Base-by-base conservation (phyloP, 2,113 vertebrate genomes). In the Sinocyclocheilus maitianheensis region DNA sequence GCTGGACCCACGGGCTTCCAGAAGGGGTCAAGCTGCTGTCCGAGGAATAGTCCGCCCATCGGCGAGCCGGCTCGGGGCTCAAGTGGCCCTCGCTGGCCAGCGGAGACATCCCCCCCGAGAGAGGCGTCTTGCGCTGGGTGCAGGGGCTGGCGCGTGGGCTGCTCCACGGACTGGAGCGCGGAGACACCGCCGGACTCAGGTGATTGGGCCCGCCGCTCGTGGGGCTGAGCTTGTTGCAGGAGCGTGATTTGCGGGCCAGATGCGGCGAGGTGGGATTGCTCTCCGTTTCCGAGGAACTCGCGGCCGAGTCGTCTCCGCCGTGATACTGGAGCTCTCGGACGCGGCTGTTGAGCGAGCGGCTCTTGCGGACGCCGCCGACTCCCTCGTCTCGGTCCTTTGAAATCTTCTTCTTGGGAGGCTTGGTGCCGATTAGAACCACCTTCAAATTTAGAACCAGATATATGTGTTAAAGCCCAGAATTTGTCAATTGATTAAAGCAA, bases 1-100 rank as follows among this genome's bases (percentile, higher is more conserved):
- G 95, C 86, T 96, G 98, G 3, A 98, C 97, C 98, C 98, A 99
- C 0, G 98, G 98, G 86, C 98, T 99, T n/a, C 97, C 95, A 0
- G 96, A 99, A 5, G 98, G 98, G 0, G 98, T 99, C 87, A 94
- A 88, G 63, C 98, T 99, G 91, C 98, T 99, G 85, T 99, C 98
- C 0, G 97, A 99, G 30, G 98, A 99, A 89, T 98, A 97, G 93
- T 99, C 98, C 0, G 87, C 93, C 87, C 95, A 94, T 67, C 95
- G 96, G 22, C 94, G 96, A 0, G 96, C 97, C 0, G 94, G 40
- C 81, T 95, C 95, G 0, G 91, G 89, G 76, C 95, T 96, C 37
- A 95, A 93, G 30, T 95, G 93, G 24, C 94, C 91, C 72, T 97
- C 96, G 76, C 94, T 95, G 0, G 94, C 96, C 75, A 99, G 89